Conservation (phyloP, 2,113 vertebrate genomes). For the Eonycteris spelaea region DNA sequence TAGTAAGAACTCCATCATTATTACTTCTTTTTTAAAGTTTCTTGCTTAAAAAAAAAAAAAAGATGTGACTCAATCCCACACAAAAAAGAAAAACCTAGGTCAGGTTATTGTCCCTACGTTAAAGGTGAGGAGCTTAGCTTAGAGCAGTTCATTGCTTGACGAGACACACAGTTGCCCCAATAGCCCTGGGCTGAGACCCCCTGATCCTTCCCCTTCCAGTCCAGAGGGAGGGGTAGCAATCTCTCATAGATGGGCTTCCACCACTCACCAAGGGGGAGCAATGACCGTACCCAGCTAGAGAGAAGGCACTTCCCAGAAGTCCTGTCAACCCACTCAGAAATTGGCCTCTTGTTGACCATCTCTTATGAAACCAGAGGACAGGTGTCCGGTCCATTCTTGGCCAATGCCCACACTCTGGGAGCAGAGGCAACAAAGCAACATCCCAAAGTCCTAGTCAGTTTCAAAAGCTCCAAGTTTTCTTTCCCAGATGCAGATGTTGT, state of each 20-base stretch:
- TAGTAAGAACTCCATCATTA: not conserved
- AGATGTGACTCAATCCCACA: not conserved
- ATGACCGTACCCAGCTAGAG: not conserved
- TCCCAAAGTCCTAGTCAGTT: not conserved
- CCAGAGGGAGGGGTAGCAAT: not conserved
- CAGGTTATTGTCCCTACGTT: not conserved
- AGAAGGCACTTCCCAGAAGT: not conserved
- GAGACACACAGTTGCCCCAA: not conserved
- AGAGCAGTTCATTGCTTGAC: not conserved
- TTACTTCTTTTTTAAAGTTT: not conserved
- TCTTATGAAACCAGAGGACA: not conserved
- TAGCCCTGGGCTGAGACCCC: not conserved
- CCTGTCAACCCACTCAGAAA: not conserved
- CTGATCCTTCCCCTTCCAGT: not conserved
- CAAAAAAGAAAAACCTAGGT: not conserved
- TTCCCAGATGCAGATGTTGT: not conserved
- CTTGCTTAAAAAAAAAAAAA: not conserved
- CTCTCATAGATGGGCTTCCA: fast-evolving
- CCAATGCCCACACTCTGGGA: not conserved
- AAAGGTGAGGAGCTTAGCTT: not conserved
- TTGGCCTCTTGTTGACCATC: not conserved
- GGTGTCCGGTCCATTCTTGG: not conserved
- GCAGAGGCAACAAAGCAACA: not conserved
- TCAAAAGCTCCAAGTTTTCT: not conserved
- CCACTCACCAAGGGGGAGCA: not conserved